phyloP scores from a whole-genome alignment of 2,797 vertebrate species.

The Eleutherodactylus coqui region DNA sequence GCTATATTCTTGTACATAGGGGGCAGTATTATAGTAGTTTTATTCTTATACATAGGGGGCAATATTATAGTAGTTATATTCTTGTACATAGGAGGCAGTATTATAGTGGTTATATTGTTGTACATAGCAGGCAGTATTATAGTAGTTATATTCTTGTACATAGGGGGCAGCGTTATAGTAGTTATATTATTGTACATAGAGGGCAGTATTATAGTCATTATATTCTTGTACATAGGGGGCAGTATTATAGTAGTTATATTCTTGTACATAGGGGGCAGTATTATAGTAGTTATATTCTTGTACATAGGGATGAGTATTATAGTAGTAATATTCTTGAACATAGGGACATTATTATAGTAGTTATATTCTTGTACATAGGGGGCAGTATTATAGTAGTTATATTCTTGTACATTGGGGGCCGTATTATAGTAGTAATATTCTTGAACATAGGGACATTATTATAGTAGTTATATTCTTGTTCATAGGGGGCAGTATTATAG shows the following conservation, averaged over 20 bases:
- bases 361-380: conserved; percentile 7
- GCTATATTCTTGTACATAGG: conserved; percentile 14
- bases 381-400: background rate
- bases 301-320: conserved; percentile 7
- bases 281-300: conserved; percentile 21
- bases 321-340: conserved; percentile 10
- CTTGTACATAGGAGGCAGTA: conserved; percentile 9
- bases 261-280: conserved; percentile 1
- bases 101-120: background rate
- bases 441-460: background rate
- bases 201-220: background rate
- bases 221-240: conserved; percentile 1
- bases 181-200: conserved; percentile 8
- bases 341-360: conserved; percentile 7
- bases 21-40: background rate
- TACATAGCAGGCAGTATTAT: background rate
- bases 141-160: conserved; percentile 18
- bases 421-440: conserved; percentile 13
- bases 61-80: background rate
- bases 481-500: background rate
- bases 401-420: background rate
- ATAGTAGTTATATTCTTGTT: conserved; percentile 3
- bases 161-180: background rate
- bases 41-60: conserved; percentile 5
- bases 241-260: conserved; percentile 29